These are phyloP conservation scores for Glyphotaelius pellucidus DNA, from an alignment of 2,888 invertebrate species.

Conservation along the genomic window DNA sequence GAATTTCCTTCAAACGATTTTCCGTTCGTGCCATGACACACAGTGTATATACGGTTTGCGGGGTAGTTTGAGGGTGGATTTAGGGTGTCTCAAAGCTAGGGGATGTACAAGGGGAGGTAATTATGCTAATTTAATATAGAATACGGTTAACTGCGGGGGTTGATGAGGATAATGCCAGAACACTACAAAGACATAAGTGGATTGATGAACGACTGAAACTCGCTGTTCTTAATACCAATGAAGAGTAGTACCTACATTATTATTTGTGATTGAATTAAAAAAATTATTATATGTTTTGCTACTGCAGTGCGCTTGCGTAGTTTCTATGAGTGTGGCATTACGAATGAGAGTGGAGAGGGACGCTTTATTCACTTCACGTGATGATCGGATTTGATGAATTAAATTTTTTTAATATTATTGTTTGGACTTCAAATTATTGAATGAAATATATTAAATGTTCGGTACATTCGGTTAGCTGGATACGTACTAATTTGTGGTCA, in stretches of 20 bases:
- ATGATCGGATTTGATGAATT: background rate
- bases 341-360: background rate
- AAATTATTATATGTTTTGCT: background rate
- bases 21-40: background rate
- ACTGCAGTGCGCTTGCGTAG: conserved; percentile 24
- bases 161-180: conserved; percentile 6
- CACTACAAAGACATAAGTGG: conserved; percentile 42
- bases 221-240: background rate
- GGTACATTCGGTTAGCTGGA: background rate
- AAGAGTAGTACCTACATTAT: background rate
- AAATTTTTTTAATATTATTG: background rate
- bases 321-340: conserved; percentile 6
- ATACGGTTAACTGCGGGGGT: conserved; percentile 27
- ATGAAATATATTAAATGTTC: background rate
- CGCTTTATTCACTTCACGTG: background rate
- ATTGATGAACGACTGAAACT: conserved; percentile 26
- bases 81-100: background rate
- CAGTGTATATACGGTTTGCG: background rate
- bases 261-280: background rate
- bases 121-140: conserved; percentile 43
- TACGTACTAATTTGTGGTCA: background rate
- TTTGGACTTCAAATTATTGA: background rate
- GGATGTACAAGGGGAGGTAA: conserved; percentile 8
- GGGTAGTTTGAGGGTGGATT: background rate
- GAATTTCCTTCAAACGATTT: background rate